Percentiles rank a stretch among this genome's conserved stretches.
phyloP scores from a whole-genome alignment of 35 echinoderm and acorn worm species.

The Apostichopus japonicus region DNA sequence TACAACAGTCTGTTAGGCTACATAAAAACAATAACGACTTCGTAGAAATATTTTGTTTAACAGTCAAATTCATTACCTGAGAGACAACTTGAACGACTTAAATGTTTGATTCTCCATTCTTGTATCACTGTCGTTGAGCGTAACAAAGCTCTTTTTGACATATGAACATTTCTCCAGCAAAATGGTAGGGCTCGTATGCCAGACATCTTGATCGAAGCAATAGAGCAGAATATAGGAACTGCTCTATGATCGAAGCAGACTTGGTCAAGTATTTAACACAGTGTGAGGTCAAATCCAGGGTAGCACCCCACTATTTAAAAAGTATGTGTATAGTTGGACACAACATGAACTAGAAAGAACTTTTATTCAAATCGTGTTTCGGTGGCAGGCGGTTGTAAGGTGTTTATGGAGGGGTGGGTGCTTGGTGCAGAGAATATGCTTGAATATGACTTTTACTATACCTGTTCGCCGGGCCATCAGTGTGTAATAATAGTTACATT shows the following conservation, averaged over 20 bases:
- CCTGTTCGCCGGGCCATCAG: no score
- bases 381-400: no score
- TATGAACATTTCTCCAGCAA: conserved; percentile 10
- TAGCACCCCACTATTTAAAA: not conserved
- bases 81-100: conserved; percentile 9
- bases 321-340: no score
- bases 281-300: not conserved
- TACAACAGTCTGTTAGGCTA: not conserved
- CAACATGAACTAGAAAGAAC: no score
- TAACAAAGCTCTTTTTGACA: not conserved
- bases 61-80: not conserved
- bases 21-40: not conserved
- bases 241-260: no score
- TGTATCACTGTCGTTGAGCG: not conserved
- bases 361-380: no score
- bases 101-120: not conserved
- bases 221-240: not conserved
- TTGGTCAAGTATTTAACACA: not conserved
- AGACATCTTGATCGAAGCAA: not conserved
- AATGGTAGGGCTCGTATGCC: not conserved
- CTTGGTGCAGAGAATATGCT: no score
- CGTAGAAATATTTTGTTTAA: not conserved
- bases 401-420: no score
- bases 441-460: no score
- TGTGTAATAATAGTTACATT: no score